Base-by-base conservation (phyloP, 2,797 vertebrate genomes). In the Rhadinocentrus ornatus region DNA sequence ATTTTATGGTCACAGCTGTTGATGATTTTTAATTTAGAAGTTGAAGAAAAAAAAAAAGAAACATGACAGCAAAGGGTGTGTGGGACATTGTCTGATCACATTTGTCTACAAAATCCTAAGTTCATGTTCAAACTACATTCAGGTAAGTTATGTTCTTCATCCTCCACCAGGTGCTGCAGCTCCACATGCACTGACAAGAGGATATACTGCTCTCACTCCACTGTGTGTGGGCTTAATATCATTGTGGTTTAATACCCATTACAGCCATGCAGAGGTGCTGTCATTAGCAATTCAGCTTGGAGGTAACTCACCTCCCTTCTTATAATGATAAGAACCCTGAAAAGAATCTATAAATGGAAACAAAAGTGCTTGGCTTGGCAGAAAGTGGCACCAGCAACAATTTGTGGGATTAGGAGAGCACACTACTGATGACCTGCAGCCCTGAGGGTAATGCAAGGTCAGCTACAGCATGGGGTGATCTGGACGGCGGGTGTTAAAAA, bases 391-490 rank as follows among this genome's bases (percentile, higher is more conserved):
- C 15, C 32, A 0, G 73, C 29, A 48, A 69, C 77, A 86, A 83
- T 86, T 75, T 86, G 82, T 59, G 69, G 76, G 73, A 86, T 86
- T 77, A 83, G 67, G 76, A 35, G 82, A 84, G 66, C 58, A 2
- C 27, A 11, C 29, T 0, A 62, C 52, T 29, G 67, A 60, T 60
- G 80, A 71, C 83, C 81, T 39, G 9, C 31, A 24, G 76, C 78
- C 62, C 73, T 61, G 63, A 77, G 83, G 76, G 73, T 81, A 82
- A 76, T 32, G 72, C 75, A 76, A 84, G 85, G 84, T 86, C 85
- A 79, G 75, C 27, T 6, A 3, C 35, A 31, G 74, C 56, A 61
- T 13, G 37, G 68, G 68, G 60, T 9, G 62, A 66, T 54, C 24
- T 56, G n/a, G 75, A 65, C 58, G 57, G 7, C 1, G 7, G 46